Evolutionary conservation across 2,888 invertebrate genomes (phyloP).

Genomic region (Hedychridium roseum): DNA sequence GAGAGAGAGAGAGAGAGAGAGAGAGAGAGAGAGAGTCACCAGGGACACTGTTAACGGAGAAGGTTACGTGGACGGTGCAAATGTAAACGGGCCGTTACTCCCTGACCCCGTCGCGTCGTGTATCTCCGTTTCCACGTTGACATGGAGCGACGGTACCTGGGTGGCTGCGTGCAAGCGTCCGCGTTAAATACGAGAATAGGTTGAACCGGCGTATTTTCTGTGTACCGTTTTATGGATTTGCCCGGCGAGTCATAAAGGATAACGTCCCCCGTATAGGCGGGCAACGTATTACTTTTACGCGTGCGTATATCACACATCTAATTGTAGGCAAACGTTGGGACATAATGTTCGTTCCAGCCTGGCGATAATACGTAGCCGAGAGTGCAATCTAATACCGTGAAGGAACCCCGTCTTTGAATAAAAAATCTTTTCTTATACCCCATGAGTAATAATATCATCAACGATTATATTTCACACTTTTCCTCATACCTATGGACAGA

Average conservation of each 20-base stretch:
- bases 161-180: conserved; percentile 26
- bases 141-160: too few species aligned
- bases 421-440: too few species aligned
- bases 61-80: conserved; percentile 39
- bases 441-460: too few species aligned
- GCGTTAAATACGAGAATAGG: conserved; percentile 40
- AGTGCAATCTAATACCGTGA: too few species aligned
- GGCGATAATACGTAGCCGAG: conserved; percentile 7
- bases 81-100: conserved; percentile 45
- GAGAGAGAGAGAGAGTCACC: too few species aligned
- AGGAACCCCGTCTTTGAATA: too few species aligned
- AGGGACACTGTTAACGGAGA: conserved; percentile 36
- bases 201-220: conserved; percentile 37
- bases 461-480: too few species aligned
- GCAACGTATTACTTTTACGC: conserved; percentile 39
- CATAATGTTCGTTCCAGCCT: conserved; percentile 29
- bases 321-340: conserved; percentile 30
- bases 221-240: conserved; percentile 43
- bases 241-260: conserved; percentile 40
- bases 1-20: conserved; percentile 5
- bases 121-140: conserved; percentile 40
- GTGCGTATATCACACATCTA: conserved; percentile 38
- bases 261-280: conserved; percentile 29
- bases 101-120: conserved; percentile 44
- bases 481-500: too few species aligned